These are phyloP conservation scores for Lanistes nyassanus DNA, from an alignment of 1,140 invertebrate species.

Conservation along the genomic window DNA sequence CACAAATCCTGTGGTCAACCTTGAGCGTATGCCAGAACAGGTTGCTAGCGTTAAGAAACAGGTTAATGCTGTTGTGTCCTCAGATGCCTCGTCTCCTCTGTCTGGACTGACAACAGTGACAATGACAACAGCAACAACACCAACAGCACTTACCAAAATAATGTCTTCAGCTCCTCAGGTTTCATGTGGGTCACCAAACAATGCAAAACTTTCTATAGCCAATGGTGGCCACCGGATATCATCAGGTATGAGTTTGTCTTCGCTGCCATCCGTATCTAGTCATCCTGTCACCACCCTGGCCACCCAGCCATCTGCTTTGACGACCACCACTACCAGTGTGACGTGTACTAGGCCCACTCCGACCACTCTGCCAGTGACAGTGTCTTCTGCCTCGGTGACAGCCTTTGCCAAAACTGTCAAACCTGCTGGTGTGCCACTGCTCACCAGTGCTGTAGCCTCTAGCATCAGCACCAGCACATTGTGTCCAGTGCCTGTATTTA, in stretches of 20 bases:
- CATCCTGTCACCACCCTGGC: constrained; percentile 32
- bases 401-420: constrained; percentile 31
- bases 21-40: constrained; percentile 59
- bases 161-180: neutral
- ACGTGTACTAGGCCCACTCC: constrained; percentile 19
- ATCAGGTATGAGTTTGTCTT: neutral
- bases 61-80: neutral
- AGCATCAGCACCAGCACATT: constrained; percentile 16
- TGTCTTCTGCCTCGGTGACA: constrained; percentile 26
- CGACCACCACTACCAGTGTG: constrained; percentile 22
- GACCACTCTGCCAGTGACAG: constrained; percentile 25
- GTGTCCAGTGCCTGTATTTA: constrained; percentile 16
- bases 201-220: constrained; percentile 29
- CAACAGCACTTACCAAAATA: neutral
- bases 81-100: constrained; percentile 3
- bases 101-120: constrained; percentile 3
- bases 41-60: constrained; percentile 23
- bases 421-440: neutral
- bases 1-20: constrained; percentile 63
- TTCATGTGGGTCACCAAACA: constrained; percentile 16
- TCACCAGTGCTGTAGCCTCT: constrained; percentile 24
- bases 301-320: constrained; percentile 16
- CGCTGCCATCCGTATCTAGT: neutral
- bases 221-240: constrained; percentile 15
- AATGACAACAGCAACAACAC: neutral